A percentile compares a stretch with the other conserved stretches of the same genome.
Conservation (phyloP, 2,113 vertebrate genomes). For the Hydrolagus affinis region DNA sequence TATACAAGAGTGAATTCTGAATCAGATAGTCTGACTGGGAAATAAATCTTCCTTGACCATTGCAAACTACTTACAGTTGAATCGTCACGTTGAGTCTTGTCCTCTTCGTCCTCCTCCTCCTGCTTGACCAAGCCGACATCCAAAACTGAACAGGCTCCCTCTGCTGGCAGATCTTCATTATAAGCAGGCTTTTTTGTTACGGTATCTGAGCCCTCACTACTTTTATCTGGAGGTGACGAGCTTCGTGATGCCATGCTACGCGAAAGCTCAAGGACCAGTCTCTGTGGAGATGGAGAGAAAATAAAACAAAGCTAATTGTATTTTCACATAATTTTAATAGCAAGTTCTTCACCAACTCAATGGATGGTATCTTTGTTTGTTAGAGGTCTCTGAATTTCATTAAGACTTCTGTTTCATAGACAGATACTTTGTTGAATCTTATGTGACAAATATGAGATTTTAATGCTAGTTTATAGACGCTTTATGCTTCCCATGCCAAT, state of each 20-base stretch:
- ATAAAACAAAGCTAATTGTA: background rate
- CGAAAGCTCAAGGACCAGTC: constrained; percentile 87
- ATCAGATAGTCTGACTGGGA: background rate
- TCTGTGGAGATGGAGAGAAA: constrained; percentile 53
- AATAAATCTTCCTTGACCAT: background rate
- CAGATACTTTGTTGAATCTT: background rate
- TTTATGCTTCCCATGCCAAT: background rate
- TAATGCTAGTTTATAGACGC: background rate
- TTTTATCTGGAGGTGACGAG: constrained; percentile 80
- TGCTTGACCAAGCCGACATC: constrained; percentile 58
- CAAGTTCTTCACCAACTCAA: background rate
- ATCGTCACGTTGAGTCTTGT: constrained; percentile 79
- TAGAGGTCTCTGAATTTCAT: background rate
- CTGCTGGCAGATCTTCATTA: constrained; percentile 52
- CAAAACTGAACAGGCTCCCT: constrained; percentile 44
- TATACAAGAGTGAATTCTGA: background rate
- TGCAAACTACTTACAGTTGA: constrained; percentile 68
- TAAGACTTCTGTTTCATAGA: background rate
- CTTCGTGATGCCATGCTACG: constrained; percentile 81
- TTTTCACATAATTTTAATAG: no score
- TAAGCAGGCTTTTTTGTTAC: constrained; percentile 55
- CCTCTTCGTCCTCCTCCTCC: constrained; percentile 71
- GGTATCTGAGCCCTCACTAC: constrained; percentile 62
- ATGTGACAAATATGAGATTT: background rate
- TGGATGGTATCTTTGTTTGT: background rate